phyloP scores from a whole-genome alignment of 2,797 vertebrate species.

The Tangara arthus region DNA sequence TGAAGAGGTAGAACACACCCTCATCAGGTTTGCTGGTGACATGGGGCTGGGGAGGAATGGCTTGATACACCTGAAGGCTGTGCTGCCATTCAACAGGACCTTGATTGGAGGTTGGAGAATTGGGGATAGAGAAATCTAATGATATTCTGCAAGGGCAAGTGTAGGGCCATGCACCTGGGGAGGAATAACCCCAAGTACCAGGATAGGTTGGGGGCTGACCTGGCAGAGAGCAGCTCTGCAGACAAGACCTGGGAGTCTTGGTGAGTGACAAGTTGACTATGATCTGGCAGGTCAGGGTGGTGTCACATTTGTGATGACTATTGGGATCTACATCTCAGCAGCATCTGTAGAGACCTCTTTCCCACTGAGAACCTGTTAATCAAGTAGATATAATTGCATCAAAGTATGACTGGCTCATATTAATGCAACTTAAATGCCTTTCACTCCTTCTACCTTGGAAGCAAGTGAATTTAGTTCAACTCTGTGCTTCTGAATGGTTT shows the following conservation, averaged over 20 bases:
- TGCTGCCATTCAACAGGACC: background rate
- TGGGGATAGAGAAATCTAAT: accelerated
- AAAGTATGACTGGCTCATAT: background rate
- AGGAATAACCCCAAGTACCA: background rate
- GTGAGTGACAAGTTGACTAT: background rate
- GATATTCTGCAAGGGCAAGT: background rate
- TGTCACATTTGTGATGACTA: background rate
- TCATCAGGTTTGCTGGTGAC: background rate
- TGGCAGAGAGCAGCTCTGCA: background rate
- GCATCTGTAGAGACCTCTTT: background rate
- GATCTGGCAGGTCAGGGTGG: background rate
- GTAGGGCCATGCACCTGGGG: accelerated
- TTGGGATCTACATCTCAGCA: background rate
- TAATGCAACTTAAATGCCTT: background rate
- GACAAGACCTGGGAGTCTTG: background rate
- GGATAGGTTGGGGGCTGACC: accelerated
- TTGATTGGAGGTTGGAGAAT: background rate
- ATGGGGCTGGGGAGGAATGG: accelerated
- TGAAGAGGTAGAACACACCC: too few relatives aligned
- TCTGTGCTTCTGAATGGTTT: background rate
- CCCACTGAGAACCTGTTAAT: background rate
- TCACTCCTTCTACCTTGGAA: background rate
- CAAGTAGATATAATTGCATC: background rate
- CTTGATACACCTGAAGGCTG: background rate
- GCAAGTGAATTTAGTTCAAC: background rate